Evolutionary conservation across 2,888 invertebrate species (phyloP).

Genomic region (Alitta virens): DNA sequence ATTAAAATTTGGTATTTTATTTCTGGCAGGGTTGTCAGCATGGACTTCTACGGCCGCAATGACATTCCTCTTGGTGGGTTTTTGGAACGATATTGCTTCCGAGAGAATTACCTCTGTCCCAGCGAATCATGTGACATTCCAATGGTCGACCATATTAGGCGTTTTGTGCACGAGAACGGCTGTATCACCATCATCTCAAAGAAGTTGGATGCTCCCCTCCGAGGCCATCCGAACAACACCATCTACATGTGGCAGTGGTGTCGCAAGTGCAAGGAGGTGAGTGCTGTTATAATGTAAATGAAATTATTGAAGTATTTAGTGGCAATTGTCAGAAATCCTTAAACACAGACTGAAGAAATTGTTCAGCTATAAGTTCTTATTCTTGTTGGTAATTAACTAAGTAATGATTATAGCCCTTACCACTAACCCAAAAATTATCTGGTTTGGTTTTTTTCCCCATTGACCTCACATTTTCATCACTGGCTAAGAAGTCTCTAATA

Average conservation of each 20-base stretch:
- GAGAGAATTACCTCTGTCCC: slow-evolving; percentile 79
- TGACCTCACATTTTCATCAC: no score
- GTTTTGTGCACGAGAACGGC: slow-evolving; percentile 72
- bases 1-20: no score
- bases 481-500: no score
- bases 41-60: slow-evolving; percentile 93
- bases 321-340: no score
- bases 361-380: no score
- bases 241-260: slow-evolving; percentile 86
- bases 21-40: slow-evolving; percentile 73
- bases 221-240: slow-evolving; percentile 52
- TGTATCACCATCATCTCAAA: slow-evolving; percentile 75
- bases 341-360: no score
- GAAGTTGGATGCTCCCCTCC: slow-evolving; percentile 59
- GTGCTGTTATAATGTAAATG: background rate
- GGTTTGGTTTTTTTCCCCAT: no score
- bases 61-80: slow-evolving; percentile 95
- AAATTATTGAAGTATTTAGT: no score
- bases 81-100: slow-evolving; percentile 88
- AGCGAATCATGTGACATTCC: slow-evolving; percentile 76
- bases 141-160: slow-evolving; percentile 82
- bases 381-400: no score
- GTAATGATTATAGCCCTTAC: no score
- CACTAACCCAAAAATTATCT: no score
- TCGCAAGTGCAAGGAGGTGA: slow-evolving; percentile 62